Base-by-base conservation (phyloP, 2,797 vertebrate genomes). In the Chaunax sp. region DNA sequence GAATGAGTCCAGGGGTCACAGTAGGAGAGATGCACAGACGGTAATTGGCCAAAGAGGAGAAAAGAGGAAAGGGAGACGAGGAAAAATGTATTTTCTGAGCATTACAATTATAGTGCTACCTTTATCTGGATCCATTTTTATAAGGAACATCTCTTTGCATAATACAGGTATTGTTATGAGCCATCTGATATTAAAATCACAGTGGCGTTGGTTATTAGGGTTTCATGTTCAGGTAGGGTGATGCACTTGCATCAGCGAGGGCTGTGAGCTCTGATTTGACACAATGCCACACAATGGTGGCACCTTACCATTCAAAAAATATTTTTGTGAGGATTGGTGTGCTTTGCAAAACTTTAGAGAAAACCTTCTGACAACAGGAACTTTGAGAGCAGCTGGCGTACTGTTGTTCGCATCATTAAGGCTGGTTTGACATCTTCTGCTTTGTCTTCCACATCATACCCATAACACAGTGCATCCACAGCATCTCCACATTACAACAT, bases 1-100 rank as follows among this genome's bases (percentile, higher is more conserved):
- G 83, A 92, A 92, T 88, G 83, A 91, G 89, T 75, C 76, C 72
- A 67, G 73, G 71, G 90, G 89, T 90, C 87, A 87, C 46, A 43
- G 67, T 59, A 67, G 72, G 59, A 73, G 70, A 74, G 66, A 82
- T 44, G 43, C 67, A 60, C 68, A 64, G 59, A 41, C 72, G 63
- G 64, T 85, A 82, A 89, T 75, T 80, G 79, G 75, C 62, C 69
- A 41, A 78, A 65, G 69, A 69, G 54, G 60, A 72, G 77, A 74
- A 75, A 60, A 30, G 19, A 59, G 49, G 38, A 33, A 75, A 76
- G 65, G 37, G 58, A 19, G 38, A 74, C 77, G 71, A 70, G 68
- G 80, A 84, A 78, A 1, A 5, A 72, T 81, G 75, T 66, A 67
- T 80, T 81, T 72, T 28, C 45, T 63, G 56, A 64, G 52, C 45